Conservation (phyloP, 2,113 vertebrate genomes). For the Apaloderma vittatum region DNA sequence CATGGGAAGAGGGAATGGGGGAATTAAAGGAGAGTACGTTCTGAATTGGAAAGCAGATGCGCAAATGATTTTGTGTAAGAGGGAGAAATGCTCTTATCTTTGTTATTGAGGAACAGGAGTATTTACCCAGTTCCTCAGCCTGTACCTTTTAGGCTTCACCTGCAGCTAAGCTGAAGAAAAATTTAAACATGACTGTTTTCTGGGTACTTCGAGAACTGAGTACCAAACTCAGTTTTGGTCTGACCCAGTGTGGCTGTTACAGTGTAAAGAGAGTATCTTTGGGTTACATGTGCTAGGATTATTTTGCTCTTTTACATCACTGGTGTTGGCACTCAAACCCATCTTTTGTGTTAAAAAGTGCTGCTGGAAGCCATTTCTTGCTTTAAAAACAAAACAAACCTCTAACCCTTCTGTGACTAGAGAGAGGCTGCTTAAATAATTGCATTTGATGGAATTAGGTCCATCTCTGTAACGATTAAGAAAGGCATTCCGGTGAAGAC, state of each 20-base stretch:
- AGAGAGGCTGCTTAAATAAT: neutral
- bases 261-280: neutral
- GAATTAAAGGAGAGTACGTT: neutral
- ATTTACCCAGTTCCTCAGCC: neutral
- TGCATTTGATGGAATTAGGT: neutral
- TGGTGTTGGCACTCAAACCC: neutral
- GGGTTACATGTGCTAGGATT: neutral
- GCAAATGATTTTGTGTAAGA: neutral
- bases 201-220: neutral
- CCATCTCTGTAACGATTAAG: neutral
- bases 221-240: neutral
- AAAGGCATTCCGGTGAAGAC: neutral
- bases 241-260: rapidly evolving
- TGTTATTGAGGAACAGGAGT: neutral
- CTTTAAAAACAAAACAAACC: neutral
- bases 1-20: neutral
- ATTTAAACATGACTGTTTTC: neutral
- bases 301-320: neutral
- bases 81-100: neutral
- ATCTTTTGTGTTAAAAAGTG: neutral
- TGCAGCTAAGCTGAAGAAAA: neutral
- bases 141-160: neutral
- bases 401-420: neutral
- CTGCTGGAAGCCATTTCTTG: neutral
- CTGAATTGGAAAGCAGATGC: neutral